phyloP scores from a whole-genome alignment of 2,797 vertebrate species.

The Psittacula derbiana region DNA sequence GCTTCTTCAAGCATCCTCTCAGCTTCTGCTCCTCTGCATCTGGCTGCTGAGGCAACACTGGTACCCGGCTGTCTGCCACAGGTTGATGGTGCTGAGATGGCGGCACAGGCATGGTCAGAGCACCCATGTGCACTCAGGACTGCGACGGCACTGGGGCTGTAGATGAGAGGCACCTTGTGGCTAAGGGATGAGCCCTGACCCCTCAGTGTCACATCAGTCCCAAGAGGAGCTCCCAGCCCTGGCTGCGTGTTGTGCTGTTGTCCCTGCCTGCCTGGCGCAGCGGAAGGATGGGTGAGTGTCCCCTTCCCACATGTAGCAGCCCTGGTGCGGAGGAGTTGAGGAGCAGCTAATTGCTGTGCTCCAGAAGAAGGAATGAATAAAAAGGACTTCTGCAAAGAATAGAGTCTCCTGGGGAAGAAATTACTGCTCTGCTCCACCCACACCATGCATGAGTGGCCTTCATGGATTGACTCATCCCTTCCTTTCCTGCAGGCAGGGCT shows the following conservation, averaged over 20 bases:
- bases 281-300: rapidly evolving
- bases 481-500: neutral
- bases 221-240: rapidly evolving
- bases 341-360: neutral
- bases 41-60: neutral
- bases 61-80: neutral
- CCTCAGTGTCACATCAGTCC: rapidly evolving
- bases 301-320: neutral
- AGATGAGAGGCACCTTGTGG: neutral
- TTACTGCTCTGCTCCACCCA: conserved; percentile 30
- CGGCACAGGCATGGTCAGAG: neutral
- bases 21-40: neutral
- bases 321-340: neutral
- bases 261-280: neutral
- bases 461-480: neutral
- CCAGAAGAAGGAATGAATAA: neutral
- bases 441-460: neutral
- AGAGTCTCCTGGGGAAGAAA: neutral
- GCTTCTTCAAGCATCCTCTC: neutral
- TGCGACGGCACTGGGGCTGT: rapidly evolving
- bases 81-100: rapidly evolving
- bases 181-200: neutral
- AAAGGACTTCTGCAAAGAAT: neutral
- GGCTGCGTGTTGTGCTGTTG: rapidly evolving
- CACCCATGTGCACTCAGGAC: neutral